Conservation (phyloP, 2,113 vertebrate genomes). For the Elgaria multicarinata region DNA sequence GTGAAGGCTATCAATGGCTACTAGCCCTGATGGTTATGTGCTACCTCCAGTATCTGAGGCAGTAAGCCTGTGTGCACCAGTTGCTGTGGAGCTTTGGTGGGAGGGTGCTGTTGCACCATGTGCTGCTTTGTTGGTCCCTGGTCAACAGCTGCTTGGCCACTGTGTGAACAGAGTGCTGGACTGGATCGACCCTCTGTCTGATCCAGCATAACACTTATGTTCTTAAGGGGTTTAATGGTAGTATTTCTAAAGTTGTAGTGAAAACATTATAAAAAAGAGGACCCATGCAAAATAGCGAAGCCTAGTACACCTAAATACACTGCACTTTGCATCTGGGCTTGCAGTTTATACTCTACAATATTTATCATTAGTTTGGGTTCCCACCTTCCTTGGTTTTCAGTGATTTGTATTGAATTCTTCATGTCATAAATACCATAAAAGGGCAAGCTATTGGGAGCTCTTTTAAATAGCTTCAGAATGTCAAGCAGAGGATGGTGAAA, state of each 20-base stretch:
- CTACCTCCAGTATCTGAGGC: too few species aligned
- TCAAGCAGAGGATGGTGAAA: neutral
- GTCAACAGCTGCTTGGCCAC: too few species aligned
- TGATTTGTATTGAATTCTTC: neutral
- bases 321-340: neutral
- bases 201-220: too few species aligned
- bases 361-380: neutral
- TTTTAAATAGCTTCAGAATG: neutral
- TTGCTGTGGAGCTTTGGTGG: too few species aligned
- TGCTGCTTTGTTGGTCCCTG: too few species aligned
- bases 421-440: neutral
- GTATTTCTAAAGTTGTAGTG: neutral
- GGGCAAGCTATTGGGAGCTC: neutral
- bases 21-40: too few species aligned
- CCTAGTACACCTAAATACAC: neutral
- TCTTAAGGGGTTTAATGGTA: neutral
- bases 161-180: too few species aligned
- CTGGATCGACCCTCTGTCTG: too few species aligned
- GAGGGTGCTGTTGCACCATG: too few species aligned
- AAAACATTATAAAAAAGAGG: neutral
- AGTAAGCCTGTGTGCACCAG: too few species aligned
- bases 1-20: too few species aligned
- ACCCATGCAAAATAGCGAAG: neutral
- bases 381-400: neutral
- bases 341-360: neutral